Base-by-base conservation (phyloP, 2,113 vertebrate species). In the Oceanites oceanicus region DNA sequence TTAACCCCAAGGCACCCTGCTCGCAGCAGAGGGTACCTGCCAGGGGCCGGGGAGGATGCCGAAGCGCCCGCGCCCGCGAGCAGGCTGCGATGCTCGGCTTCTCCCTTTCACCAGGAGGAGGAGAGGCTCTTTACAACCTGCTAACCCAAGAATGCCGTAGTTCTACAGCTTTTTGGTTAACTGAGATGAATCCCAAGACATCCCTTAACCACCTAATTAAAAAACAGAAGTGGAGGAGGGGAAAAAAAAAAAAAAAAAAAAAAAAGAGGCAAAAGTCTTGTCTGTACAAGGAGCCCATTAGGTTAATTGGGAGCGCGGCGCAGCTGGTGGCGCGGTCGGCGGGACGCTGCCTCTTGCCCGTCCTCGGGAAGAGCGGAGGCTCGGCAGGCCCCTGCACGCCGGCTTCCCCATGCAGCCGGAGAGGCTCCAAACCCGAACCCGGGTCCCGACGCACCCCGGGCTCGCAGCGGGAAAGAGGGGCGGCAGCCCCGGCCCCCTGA, bases 361-460 rank as follows among this genome's bases (percentile, higher is more conserved):
- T 30, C 58, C 36, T 53, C 0, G 0, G 88, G 42, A 63, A 49
- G 49, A 8, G 3, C 0, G 0, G 58, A 62, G n/a, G 38, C 62
- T 45, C 1, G 1, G 83, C 94, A 90, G 56, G 90, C 10, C 52
- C 71, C 42, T 30, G 86, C 86, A 58, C 0, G 52, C 23, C 34
- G 56, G 36, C 36, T 56, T 52, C 55, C 76, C 49, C 6, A 6
- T 4, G 14, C 38, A 0, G 34, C 9, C 6, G 58, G 17, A 68
- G 14, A 56, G 29, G 25, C 49, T 88, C 65, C 82, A 34, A 83
- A 50, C 4, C 47, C 3, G 0, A 62, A 34, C 4, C 38, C 38
- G 2, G 53, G 71, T 50, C 25, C 62, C 0, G 1, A 17, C 7
- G 52, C 42, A 16, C 11, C 55, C 49, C 0, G 1, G 50, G 17